These are phyloP conservation scores for Condylura cristata DNA, from an alignment of 2,113 vertebrate species.

Conservation along the genomic window DNA sequence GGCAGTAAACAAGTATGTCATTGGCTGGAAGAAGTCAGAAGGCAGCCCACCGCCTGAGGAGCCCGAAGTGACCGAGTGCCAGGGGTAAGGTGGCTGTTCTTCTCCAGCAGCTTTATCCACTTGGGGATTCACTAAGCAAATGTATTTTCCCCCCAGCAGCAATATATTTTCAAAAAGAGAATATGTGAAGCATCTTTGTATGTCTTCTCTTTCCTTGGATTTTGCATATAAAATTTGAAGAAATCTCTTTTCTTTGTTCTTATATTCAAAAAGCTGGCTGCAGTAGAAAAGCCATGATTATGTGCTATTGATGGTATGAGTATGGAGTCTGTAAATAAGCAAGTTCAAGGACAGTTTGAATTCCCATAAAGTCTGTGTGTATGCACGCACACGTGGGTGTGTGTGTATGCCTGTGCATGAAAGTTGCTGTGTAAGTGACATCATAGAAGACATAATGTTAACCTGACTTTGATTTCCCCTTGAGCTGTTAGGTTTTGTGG, in stretches of 20 bases:
- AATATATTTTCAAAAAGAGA: neutral
- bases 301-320: rapidly evolving
- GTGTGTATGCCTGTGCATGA: neutral
- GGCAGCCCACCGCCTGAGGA: conserved; percentile 91
- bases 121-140: neutral
- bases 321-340: neutral
- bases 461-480: neutral
- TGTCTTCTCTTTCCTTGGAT: neutral
- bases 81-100: conserved; percentile 84
- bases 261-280: neutral
- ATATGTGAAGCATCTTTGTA: neutral
- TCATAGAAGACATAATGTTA: neutral
- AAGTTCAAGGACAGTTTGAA: neutral
- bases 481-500: neutral
- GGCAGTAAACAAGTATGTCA: conserved; percentile 87
- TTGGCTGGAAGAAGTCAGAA: conserved; percentile 91
- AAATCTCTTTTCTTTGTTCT: neutral
- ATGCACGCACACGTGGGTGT: neutral
- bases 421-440: neutral
- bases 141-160: neutral
- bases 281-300: neutral
- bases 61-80: conserved; percentile 91
- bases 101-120: rapidly evolving
- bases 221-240: neutral
- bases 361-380: neutral